These are phyloP conservation scores for Ambastaia sidthimunki DNA, from an alignment of 2,797 vertebrate species.

Conservation along the genomic window DNA sequence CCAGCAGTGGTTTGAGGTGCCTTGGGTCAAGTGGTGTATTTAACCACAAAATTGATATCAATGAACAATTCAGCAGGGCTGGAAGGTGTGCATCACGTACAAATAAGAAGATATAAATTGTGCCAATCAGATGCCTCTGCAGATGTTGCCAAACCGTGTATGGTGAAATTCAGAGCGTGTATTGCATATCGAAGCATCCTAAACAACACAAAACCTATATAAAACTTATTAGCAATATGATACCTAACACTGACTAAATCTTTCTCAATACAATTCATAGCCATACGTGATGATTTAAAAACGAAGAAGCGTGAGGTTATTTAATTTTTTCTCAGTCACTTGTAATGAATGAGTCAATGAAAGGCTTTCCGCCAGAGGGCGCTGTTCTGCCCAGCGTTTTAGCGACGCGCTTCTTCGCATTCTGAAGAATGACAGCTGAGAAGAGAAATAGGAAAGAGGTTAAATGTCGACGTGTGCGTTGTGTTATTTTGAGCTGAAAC, in stretches of 20 bases:
- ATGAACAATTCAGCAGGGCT: neutral
- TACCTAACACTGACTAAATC: neutral
- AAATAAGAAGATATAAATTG: neutral
- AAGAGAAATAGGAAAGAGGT: conserved; percentile 9
- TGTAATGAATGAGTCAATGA: neutral
- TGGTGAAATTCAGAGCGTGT: neutral
- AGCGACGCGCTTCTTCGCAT: conserved; percentile 14
- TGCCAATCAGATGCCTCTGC: conserved; percentile 6
- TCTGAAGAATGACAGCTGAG: conserved; percentile 4
- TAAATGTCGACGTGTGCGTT: neutral
- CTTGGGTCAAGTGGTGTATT: conserved; percentile 28
- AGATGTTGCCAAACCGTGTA: neutral
- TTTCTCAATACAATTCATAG: neutral
- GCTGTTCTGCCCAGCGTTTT: neutral
- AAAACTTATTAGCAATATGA: neutral
- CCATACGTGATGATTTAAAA: conserved; percentile 19
- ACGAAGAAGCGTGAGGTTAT: neutral
- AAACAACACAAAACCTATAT: neutral
- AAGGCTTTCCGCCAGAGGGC: conserved; percentile 27
- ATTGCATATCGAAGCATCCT: neutral
- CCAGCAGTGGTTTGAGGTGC: conserved; percentile 17
- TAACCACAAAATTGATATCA: conserved; percentile 40
- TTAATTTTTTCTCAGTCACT: neutral
- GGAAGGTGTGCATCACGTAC: conserved; percentile 25
- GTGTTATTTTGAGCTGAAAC: conserved; percentile 17